Evolutionary conservation across 2,888 invertebrate species (phyloP).

Genomic region (Hydrotaea diabolus): DNA sequence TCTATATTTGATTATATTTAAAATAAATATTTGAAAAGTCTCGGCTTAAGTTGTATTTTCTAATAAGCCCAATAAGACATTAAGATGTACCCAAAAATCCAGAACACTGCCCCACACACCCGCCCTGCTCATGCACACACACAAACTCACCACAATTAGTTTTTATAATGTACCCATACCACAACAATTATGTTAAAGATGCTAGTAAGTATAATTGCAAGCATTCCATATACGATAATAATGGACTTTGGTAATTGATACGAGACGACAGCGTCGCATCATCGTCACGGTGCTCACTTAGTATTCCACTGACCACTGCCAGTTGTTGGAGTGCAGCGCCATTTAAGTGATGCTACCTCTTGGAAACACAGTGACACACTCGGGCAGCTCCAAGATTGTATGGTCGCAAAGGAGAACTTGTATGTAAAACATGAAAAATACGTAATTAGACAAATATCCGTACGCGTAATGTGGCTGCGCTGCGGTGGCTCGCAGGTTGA

Average conservation of each 20-base stretch:
- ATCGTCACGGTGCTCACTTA: constrained; percentile 31
- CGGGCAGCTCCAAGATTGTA: constrained; percentile 5
- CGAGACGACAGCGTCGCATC: constrained; percentile 29
- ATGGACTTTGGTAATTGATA: constrained; percentile 41
- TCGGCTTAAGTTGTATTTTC: too few species aligned
- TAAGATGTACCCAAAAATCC: too few species aligned
- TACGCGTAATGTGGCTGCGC: not conserved
- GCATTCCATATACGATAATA: constrained; percentile 41
- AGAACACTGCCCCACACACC: too few species aligned
- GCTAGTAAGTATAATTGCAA: constrained; percentile 15
- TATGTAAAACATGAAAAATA: constrained; percentile 2
- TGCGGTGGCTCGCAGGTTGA: not conserved
- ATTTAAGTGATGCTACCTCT: constrained; percentile 48
- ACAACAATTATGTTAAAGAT: not conserved
- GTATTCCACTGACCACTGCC: constrained; percentile 42
- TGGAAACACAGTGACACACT: constrained; percentile 16
- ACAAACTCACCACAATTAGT: too few species aligned
- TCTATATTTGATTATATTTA: too few species aligned
- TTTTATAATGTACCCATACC: too few species aligned
- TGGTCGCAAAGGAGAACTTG: not conserved
- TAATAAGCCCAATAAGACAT: too few species aligned
- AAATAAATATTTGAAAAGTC: too few species aligned
- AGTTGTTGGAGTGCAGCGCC: constrained; percentile 48
- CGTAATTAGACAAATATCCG: not conserved
- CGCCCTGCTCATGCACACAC: too few species aligned